Base-by-base conservation (phyloP, 2,888 invertebrate species). In the Dicranocentrus wangi region DNA sequence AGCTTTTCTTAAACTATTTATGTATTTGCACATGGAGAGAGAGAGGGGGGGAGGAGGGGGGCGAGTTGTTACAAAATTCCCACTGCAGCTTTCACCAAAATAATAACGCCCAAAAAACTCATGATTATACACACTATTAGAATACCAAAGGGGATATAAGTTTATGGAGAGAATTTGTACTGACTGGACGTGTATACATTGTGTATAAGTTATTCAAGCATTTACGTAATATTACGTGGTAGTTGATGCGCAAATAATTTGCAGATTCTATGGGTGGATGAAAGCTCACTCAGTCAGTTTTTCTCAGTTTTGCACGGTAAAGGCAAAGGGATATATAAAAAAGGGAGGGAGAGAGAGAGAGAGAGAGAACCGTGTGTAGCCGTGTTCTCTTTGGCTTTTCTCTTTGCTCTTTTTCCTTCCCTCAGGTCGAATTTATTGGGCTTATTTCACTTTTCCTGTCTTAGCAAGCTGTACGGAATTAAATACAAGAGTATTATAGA, bases 211-310 rank as follows among this genome's bases (percentile, higher is more conserved):
- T n/a, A n/a, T n/a, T n/a, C n/a, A n/a, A n/a, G n/a, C n/a, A n/a
- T n/a, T 32, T 32, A 7, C 10, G 32, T 10, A 32, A 27, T 60
- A 60, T 28, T 28, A n/a, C 28, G 60, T 55, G 42, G 32, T 42
- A 17, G 19, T 42, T 75, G 73, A 75, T 55, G 73, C 55, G 73
- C 55, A 58, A 65, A 75, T 75, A 75, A 75, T 75, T 75, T 65
- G 65, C 28, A 65, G 55, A 65, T 55, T 65, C 53, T n/a, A 68
- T 68, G 68, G 19, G 43, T 19, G 60, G 58, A 58, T 70, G 58
- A 55, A 55, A 68, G 32, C 51, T 68, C 39, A 15, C 28, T 58
- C 19, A 39, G 39, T 39, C 39, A 13, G 39, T 13, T n/a, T n/a
- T n/a, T 39, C 13, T 39, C 39, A 39, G 5, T 39, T 39, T 39